These are phyloP conservation scores for Liasis olivaceus DNA, from an alignment of 2,797 vertebrate genomes.

Conservation along the genomic window DNA sequence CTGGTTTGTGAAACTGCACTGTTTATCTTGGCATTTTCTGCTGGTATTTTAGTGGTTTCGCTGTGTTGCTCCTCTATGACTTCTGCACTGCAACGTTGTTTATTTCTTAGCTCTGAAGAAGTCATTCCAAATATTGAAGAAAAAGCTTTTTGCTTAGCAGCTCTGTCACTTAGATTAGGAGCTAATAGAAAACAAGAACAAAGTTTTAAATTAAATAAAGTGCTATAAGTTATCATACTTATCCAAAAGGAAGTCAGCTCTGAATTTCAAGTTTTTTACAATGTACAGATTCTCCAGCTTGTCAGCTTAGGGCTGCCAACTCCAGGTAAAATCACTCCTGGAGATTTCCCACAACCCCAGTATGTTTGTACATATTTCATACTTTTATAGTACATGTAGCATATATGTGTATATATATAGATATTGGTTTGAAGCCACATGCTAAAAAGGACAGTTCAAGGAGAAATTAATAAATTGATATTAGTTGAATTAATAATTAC, in stretches of 20 bases:
- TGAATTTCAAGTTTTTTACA: background rate
- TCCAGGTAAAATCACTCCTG: background rate
- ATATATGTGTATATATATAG: background rate
- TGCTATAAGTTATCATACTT: background rate
- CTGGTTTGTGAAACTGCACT: constrained; percentile 14
- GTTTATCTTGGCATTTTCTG: constrained; percentile 34
- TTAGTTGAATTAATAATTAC: background rate
- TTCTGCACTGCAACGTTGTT: constrained; percentile 18
- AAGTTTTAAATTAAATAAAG: constrained; percentile 31
- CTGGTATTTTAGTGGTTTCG: constrained; percentile 12
- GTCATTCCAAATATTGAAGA: constrained; percentile 56
- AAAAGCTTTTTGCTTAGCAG: constrained; percentile 53
- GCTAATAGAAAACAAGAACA: constrained; percentile 37
- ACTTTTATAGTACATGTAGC: background rate
- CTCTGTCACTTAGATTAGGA: constrained; percentile 39
- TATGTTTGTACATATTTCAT: background rate
- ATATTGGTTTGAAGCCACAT: background rate
- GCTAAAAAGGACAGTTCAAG: background rate
- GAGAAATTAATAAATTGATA: background rate
- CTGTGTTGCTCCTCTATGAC: background rate
- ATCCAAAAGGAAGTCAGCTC: background rate
- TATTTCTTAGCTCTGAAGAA: constrained; percentile 46
- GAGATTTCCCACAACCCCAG: background rate
- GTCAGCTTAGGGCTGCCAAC: background rate
- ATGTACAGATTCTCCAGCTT: background rate